Evolutionary conservation across 1,140 invertebrate genomes (phyloP).

Genomic region (Camponotus pennsylvanicus): DNA sequence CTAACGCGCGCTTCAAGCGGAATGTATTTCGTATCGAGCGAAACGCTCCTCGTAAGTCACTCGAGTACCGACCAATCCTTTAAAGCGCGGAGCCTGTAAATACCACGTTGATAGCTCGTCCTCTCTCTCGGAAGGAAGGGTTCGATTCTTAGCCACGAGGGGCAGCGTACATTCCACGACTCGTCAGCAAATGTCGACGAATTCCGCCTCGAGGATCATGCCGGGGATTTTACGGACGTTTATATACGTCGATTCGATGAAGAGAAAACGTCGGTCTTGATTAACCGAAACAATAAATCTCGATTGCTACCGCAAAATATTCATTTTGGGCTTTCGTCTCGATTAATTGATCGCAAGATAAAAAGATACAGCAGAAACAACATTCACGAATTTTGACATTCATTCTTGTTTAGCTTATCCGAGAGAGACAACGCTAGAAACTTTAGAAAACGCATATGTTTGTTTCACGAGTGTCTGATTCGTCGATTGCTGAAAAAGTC

Average conservation of each 20-base stretch:
- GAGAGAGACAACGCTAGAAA: slow-evolving; percentile 17
- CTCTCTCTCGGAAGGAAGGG: slow-evolving; percentile 6
- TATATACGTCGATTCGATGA: slow-evolving; percentile 15
- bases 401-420: background rate
- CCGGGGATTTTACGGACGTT: background rate
- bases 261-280: slow-evolving; percentile 8
- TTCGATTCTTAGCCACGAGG: slow-evolving; percentile 59
- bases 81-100: slow-evolving; percentile 53
- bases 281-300: slow-evolving; percentile 19
- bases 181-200: slow-evolving; percentile 38
- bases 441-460: slow-evolving; percentile 41
- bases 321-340: background rate
- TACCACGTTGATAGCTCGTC: slow-evolving; percentile 49
- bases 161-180: slow-evolving; percentile 56
- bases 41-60: slow-evolving; percentile 60
- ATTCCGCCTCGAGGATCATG: slow-evolving; percentile 35
- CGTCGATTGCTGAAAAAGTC: slow-evolving; percentile 21
- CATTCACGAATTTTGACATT: slow-evolving; percentile 51
- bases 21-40: slow-evolving; percentile 60
- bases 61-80: slow-evolving; percentile 52
- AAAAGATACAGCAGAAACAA: background rate
- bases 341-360: background rate
- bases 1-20: slow-evolving; percentile 45
- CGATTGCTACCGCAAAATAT: background rate
- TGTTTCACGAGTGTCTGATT: slow-evolving; percentile 4